A percentile compares a stretch with the other conserved stretches of the same genome.
Evolutionary conservation across 2,797 vertebrate genomes (phyloP).

Genomic region (Hylomyscus alleni): DNA sequence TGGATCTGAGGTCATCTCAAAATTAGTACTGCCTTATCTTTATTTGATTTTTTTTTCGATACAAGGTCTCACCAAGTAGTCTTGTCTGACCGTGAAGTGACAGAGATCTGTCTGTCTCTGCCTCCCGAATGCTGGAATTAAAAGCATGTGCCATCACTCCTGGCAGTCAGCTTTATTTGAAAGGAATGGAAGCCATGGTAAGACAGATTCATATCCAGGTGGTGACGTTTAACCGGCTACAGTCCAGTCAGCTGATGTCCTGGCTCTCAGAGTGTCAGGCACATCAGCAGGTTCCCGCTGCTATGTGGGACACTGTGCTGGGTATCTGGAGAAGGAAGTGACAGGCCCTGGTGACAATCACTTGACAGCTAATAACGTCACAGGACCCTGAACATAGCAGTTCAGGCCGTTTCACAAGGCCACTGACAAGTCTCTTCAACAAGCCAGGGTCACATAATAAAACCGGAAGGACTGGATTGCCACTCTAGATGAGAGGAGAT

Average conservation of each 20-base stretch:
- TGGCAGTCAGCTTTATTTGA: slow-evolving; percentile 1
- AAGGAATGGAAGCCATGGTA: not conserved
- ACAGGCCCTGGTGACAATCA: not conserved
- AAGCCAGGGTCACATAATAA: not conserved
- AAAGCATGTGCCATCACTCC: not conserved
- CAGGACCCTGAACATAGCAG: not conserved
- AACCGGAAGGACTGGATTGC: not conserved
- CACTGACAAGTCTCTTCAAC: not conserved
- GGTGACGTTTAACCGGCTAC: not conserved
- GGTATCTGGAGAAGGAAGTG: not conserved
- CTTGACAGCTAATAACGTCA: not conserved
- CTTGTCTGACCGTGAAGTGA: not conserved
- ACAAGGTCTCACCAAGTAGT: not conserved
- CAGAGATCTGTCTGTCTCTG: not conserved
- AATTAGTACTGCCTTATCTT: not conserved
- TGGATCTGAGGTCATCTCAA: not conserved
- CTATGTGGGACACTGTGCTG: too few relatives aligned
- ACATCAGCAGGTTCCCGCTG: not conserved
- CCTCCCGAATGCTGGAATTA: not conserved
- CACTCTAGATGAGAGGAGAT: not conserved
- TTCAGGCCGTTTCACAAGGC: not conserved
- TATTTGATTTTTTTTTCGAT: not conserved
- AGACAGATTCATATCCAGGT: not conserved
- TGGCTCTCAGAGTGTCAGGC: not conserved
- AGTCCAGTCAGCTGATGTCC: not conserved